Evolutionary conservation across 2,797 vertebrate species (phyloP), one percentile per base, ranked within the genome.

Genomic region (Tenualosa thibaudeaui): DNA sequence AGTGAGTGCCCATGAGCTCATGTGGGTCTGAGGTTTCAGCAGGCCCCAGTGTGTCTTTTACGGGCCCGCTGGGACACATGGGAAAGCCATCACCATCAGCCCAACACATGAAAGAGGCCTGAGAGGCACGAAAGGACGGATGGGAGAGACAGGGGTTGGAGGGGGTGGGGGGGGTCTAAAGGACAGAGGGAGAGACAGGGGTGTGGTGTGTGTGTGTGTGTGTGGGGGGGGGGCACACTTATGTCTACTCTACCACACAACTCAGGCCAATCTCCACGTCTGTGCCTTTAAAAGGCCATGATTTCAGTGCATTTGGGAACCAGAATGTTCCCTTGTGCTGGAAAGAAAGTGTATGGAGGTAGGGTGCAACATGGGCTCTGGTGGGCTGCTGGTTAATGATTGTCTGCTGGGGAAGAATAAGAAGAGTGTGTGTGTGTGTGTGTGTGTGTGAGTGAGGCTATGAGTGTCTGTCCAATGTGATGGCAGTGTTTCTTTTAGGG

Each of bases 1-100:
- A 40, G 68, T 3, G 68, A 75, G 68, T 12, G 68, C 31, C 68
- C 68, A 75, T 75, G 68, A 75, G 68, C 68, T 75, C 68, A 75
- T 75, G 68, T 17, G 31, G 68, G 31, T 75, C 68, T 75, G 68
- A 75, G 68, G 68, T 75, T 75, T 75, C 68, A 75, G 31, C 5
- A 75, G 68, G 68, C 68, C 37, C 68, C 68, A 43, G 31, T 19
- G 68, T 10, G 68, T 75, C 37, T 75, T 75, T 75, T 75, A 75
- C 68, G 1, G 62, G 68, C 68, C 68, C 68, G 2, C 15, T 6
- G 68, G 31, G 68, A 75, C 68, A 75, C 68, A 75, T 75, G 68
- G 68, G 37, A 75, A 75, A 75, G 31, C 13, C 68, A 75, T 75
- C 40, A 75, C 68, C 68, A 26, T 43, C 68, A 75, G 68, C 68